Conservation (phyloP, 2,888 invertebrate genomes). For the Polymixis flavicincta region DNA sequence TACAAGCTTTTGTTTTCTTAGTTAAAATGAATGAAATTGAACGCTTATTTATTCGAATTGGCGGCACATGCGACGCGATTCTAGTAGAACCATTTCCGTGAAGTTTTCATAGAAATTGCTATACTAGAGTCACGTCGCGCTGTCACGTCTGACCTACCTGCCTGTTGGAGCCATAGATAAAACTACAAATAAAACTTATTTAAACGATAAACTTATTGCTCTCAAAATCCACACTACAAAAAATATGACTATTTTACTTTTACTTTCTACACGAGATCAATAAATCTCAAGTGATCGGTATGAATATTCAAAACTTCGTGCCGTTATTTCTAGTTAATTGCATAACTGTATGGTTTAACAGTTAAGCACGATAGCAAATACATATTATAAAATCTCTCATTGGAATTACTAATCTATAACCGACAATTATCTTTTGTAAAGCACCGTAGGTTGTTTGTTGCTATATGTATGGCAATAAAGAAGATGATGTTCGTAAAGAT, state of each 20-base stretch:
- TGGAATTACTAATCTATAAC: constrained; percentile 41
- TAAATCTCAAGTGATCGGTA: constrained; percentile 5
- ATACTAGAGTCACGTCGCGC: background rate
- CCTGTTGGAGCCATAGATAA: too few relatives aligned
- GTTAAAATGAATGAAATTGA: background rate
- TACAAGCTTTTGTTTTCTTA: too few relatives aligned
- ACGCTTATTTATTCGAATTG: background rate
- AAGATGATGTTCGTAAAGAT: too few relatives aligned
- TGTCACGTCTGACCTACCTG: background rate
- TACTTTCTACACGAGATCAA: constrained; percentile 19
- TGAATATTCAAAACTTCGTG: constrained; percentile 39
- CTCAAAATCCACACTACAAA: background rate
- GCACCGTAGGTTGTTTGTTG: constrained; percentile 10
- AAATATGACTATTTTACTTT: constrained; percentile 8
- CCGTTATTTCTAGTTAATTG: constrained; percentile 52
- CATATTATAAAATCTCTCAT: constrained; percentile 33
- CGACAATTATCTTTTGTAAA: constrained; percentile 12
- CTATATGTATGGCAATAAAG: too few relatives aligned
- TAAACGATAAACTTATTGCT: background rate
- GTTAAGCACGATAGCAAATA: constrained; percentile 25
- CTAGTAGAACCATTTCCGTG: too few relatives aligned
- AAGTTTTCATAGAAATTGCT: too few relatives aligned
- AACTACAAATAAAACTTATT: constrained; percentile 1
- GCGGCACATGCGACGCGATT: too few relatives aligned
- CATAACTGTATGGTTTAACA: constrained; percentile 49